Conservation (phyloP, 2,113 vertebrate genomes). For the Pseudopipra pipra region DNA sequence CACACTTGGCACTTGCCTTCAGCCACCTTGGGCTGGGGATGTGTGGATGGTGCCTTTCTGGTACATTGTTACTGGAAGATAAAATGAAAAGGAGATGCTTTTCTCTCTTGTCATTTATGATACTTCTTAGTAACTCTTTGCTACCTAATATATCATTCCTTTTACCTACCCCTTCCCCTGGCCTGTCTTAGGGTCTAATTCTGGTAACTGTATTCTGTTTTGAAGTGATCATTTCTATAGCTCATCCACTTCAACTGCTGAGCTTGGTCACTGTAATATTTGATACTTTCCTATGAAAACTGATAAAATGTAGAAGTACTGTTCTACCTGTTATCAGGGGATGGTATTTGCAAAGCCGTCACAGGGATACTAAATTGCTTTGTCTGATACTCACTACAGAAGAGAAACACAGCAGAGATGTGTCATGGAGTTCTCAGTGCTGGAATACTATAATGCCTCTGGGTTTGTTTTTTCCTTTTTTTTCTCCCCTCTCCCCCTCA, state of each 20-base stretch:
- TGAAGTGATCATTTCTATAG: background rate
- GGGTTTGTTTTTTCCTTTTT: background rate
- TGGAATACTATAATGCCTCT: background rate
- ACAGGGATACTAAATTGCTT: background rate
- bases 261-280: background rate
- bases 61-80: background rate
- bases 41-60: background rate
- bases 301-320: background rate
- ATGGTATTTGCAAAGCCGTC: background rate
- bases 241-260: background rate
- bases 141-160: background rate
- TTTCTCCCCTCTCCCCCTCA: background rate
- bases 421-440: background rate
- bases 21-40: background rate
- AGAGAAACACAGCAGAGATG: background rate
- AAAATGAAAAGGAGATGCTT: background rate
- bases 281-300: background rate
- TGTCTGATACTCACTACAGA: background rate
- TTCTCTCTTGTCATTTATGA: background rate
- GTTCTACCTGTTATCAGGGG: background rate
- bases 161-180: background rate
- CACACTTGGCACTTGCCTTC: background rate
- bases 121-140: background rate
- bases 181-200: background rate
- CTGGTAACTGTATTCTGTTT: background rate